Evolutionary conservation across 1,140 invertebrate genomes (phyloP).

Genomic region (Bactericera cockerelli): DNA sequence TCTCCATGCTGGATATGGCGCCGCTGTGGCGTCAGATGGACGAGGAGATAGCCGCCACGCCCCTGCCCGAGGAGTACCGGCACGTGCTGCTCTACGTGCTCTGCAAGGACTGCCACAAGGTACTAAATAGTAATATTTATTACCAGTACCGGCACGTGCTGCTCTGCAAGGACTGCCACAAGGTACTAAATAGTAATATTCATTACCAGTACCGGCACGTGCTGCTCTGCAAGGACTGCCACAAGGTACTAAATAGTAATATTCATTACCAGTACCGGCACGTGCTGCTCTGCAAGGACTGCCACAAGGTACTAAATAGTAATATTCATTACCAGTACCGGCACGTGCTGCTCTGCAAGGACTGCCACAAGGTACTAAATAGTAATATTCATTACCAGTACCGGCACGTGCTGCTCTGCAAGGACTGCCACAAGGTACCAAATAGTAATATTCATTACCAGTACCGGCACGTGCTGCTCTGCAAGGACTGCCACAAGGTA

Average conservation of each 20-base stretch:
- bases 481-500: no score
- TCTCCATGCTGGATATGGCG: conserved; percentile 69
- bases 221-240: conserved; percentile 74
- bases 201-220: conserved; percentile 47
- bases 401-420: conserved; percentile 7
- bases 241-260: conserved; percentile 41
- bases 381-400: no score
- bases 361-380: no score
- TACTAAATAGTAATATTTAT: conserved; percentile 26
- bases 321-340: neutral
- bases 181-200: conserved; percentile 35
- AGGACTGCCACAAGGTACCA: no score
- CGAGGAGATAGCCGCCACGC: conserved; percentile 56
- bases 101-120: conserved; percentile 79
- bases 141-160: conserved; percentile 52
- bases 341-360: conserved; percentile 10
- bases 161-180: conserved; percentile 76
- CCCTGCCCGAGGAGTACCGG: conserved; percentile 65
- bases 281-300: conserved; percentile 70
- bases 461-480: neutral
- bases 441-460: no score
- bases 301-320: conserved; percentile 49
- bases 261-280: conserved; percentile 43
- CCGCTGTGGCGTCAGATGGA: conserved; percentile 65
- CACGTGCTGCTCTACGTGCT: conserved; percentile 61